Conservation (phyloP, 1,140 invertebrate genomes). For the Reticulitermes speratus region DNA sequence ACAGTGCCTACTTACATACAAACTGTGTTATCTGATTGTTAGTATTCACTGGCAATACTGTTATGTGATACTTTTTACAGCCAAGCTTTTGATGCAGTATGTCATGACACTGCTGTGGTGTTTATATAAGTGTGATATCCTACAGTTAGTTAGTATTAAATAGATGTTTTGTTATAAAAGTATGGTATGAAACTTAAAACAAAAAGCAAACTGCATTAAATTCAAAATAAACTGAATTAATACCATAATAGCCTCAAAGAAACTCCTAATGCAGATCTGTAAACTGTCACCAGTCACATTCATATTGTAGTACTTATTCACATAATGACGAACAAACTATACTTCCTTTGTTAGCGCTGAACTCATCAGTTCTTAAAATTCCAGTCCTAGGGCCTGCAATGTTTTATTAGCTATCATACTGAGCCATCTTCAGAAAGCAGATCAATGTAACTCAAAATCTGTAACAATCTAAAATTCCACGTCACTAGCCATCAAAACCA, state of each 20-base stretch:
- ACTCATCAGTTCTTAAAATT: background rate
- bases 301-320: background rate
- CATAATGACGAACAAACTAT: background rate
- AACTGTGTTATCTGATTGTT: background rate
- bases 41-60: background rate
- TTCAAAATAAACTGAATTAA: background rate
- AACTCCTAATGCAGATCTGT: background rate
- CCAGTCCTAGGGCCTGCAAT: no score
- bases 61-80: background rate
- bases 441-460: no score
- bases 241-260: conserved; percentile 12
- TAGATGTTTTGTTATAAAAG: conserved; percentile 3
- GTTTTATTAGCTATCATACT: no score
- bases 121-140: background rate
- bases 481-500: background rate
- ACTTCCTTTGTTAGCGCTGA: background rate
- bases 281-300: background rate
- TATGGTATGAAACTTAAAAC: background rate
- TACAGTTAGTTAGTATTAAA: background rate
- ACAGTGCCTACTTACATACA: background rate
- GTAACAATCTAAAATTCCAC: background rate
- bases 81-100: background rate
- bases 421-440: background rate
- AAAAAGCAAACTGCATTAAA: background rate
- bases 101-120: background rate